Evolutionary conservation across 2,797 vertebrate genomes (phyloP).

Genomic region (Thunnus albacares): DNA sequence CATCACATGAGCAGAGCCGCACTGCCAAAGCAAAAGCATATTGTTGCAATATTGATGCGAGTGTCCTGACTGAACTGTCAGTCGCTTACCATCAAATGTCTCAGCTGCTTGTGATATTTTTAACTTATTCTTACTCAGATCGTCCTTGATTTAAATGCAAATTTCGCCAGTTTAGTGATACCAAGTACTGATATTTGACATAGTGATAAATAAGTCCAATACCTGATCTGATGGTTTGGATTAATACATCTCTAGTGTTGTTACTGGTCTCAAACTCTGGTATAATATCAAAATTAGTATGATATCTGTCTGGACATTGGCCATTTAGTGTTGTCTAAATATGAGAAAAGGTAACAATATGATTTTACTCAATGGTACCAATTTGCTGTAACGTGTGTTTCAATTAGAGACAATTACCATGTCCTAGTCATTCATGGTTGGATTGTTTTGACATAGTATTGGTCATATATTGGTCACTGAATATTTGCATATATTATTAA

Average conservation of each 20-base stretch:
- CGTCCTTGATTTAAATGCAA: too few species aligned
- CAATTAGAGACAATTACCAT: background rate
- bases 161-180: too few species aligned
- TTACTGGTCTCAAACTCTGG: background rate
- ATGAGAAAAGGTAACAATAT: background rate
- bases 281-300: background rate
- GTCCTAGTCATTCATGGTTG: background rate
- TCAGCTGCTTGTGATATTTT: too few species aligned
- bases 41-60: too few species aligned
- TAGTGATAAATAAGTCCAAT: too few species aligned
- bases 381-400: conserved; percentile 19
- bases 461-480: background rate
- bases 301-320: background rate
- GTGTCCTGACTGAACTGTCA: too few species aligned
- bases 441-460: background rate
- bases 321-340: background rate
- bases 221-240: too few species aligned
- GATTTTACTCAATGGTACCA: conserved; percentile 5
- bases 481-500: background rate
- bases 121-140: too few species aligned
- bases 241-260: background rate
- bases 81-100: too few species aligned
- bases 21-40: too few species aligned
- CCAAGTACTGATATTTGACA: too few species aligned
- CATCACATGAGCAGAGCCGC: too few species aligned